Conservation (phyloP, 2,113 vertebrate species). For the Piliocolobus tephrosceles region DNA sequence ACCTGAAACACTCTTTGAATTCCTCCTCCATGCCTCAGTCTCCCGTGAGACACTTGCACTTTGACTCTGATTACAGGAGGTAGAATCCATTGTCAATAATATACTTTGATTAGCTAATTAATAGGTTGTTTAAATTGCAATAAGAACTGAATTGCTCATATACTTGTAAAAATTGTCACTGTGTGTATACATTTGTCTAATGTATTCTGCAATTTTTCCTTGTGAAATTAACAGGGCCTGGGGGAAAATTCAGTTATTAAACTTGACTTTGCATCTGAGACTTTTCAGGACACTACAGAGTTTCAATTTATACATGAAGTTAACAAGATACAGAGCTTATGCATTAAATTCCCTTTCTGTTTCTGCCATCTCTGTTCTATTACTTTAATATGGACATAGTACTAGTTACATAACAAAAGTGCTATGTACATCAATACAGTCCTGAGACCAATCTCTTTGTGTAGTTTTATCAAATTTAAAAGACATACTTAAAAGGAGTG, state of each 20-base stretch:
- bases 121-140: background rate
- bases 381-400: background rate
- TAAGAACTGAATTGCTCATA: background rate
- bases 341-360: background rate
- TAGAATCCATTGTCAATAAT: background rate
- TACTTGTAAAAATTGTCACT: background rate
- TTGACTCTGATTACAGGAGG: background rate
- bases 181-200: background rate
- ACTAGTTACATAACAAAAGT: background rate
- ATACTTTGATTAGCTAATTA: background rate
- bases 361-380: background rate
- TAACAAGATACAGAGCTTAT: background rate
- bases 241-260: background rate
- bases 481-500: constrained; percentile 29
- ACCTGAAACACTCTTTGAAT: background rate
- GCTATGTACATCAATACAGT: background rate
- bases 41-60: background rate
- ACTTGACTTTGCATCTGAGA: background rate
- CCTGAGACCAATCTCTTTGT: background rate
- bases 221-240: background rate
- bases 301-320: background rate
- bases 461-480: constrained; percentile 62
- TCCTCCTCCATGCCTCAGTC: background rate
- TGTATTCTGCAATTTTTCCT: background rate
- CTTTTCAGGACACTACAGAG: background rate